Percentiles rank a stretch among this genome's conserved stretches.
Conservation (phyloP, 2,797 vertebrate genomes). For the Tapera naevia region DNA sequence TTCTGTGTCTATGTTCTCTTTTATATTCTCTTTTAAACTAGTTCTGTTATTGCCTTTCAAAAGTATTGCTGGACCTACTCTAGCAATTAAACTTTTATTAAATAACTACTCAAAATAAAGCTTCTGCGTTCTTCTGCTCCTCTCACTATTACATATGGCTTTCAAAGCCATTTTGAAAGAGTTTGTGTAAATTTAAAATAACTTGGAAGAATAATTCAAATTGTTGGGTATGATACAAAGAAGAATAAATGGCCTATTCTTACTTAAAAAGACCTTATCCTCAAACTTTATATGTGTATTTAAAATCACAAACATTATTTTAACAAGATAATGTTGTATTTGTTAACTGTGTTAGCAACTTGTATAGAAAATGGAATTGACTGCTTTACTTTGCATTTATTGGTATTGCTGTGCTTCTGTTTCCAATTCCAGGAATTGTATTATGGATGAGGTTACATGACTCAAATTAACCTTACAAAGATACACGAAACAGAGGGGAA, state of each 20-base stretch:
- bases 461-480: background rate
- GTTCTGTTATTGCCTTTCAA: background rate
- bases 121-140: background rate
- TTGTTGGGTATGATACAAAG: background rate
- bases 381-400: background rate
- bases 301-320: background rate
- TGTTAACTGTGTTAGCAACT: background rate
- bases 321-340: background rate
- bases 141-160: background rate
- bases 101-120: background rate
- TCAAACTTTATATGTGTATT: background rate
- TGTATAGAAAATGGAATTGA: background rate
- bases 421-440: background rate
- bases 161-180: background rate
- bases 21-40: background rate
- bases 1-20: background rate
- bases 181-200: background rate
- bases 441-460: background rate
- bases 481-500: rapidly evolving
- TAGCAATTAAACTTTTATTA: background rate
- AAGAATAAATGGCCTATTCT: background rate
- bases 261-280: background rate
- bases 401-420: background rate
- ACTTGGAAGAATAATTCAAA: background rate
- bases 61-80: background rate